A percentile compares a stretch with the other conserved stretches of the same genome.
Evolutionary conservation across 2,113 vertebrate species (phyloP).

Genomic region (Engystomops pustulosus): DNA sequence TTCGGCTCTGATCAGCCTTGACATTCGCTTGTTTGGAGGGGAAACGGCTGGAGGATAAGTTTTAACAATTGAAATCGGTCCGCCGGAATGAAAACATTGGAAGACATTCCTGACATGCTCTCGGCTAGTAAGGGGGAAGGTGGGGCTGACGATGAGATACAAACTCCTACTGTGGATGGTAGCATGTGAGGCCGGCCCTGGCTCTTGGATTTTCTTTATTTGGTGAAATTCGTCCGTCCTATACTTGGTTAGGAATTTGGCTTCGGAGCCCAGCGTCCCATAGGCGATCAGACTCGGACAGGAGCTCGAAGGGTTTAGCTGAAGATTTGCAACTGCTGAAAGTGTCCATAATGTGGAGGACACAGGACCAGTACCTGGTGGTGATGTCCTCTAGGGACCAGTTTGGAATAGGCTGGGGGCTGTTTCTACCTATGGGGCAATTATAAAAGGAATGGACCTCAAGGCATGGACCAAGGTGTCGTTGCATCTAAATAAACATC

Average conservation of each 20-base stretch:
- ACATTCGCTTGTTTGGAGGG: neutral
- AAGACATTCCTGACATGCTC: slow-evolving; percentile 45
- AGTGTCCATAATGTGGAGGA: neutral
- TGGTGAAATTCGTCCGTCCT: slow-evolving; percentile 47
- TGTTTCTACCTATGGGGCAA: neutral
- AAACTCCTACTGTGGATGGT: slow-evolving; percentile 27
- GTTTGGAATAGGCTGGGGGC: neutral
- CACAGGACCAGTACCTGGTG: no score
- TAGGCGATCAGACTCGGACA: neutral
- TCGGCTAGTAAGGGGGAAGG: neutral
- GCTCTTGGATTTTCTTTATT: slow-evolving; percentile 49
- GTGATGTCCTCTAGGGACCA: neutral
- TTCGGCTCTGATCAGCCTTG: neutral
- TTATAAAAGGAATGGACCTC: no score
- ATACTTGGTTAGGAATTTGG: slow-evolving; percentile 58
- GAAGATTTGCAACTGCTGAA: neutral
- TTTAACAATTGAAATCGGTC: slow-evolving; percentile 14
- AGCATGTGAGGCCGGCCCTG: slow-evolving; percentile 10
- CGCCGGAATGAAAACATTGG: neutral
- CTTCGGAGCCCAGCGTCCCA: neutral
- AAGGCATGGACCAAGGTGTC: neutral
- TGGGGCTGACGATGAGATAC: neutral
- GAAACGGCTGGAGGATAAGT: neutral
- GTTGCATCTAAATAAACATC: neutral
- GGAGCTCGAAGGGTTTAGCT: neutral